phyloP scores from a whole-genome alignment of 2,113 vertebrate genomes.

The Vanacampus margaritifer region DNA sequence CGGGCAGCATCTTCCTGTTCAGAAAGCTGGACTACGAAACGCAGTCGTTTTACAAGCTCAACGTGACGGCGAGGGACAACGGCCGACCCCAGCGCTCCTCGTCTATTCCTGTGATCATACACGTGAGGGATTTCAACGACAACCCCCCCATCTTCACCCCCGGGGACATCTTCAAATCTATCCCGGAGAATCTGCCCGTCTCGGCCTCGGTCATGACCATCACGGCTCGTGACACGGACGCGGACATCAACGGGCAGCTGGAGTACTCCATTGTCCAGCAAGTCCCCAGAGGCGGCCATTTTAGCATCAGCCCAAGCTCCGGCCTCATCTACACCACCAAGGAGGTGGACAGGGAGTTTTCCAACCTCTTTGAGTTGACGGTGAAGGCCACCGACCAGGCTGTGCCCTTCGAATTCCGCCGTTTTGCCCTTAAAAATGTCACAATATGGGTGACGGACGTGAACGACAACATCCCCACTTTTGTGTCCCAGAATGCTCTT shows the following conservation, averaged over 20 bases:
- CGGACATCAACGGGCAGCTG: slow-evolving; percentile 90
- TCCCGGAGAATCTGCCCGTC: slow-evolving; percentile 88
- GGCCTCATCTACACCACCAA: slow-evolving; percentile 84
- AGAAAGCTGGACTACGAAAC: slow-evolving; percentile 95
- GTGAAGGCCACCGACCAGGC: slow-evolving; percentile 92
- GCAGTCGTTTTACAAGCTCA: slow-evolving; percentile 88
- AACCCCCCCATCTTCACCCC: slow-evolving; percentile 90
- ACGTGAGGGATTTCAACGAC: slow-evolving; percentile 94
- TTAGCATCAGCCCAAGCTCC: slow-evolving; percentile 79
- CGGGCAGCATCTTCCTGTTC: slow-evolving; percentile 90
- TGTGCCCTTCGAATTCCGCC: slow-evolving; percentile 84
- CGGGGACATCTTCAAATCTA: slow-evolving; percentile 93
- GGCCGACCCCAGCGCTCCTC: slow-evolving; percentile 86
- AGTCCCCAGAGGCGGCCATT: slow-evolving; percentile 87
- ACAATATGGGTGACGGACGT: slow-evolving; percentile 92
- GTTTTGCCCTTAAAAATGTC: slow-evolving; percentile 90
- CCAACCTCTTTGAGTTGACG: slow-evolving; percentile 91
- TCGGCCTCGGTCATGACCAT: slow-evolving; percentile 86
- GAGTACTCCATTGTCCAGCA: slow-evolving; percentile 89
- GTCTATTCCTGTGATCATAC: slow-evolving; percentile 88
- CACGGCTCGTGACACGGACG: slow-evolving; percentile 88
- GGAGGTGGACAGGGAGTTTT: slow-evolving; percentile 92
- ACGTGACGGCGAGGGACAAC: slow-evolving; percentile 89
- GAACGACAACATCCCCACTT: slow-evolving; percentile 91
- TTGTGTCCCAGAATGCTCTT: slow-evolving; percentile 88